Evolutionary conservation across 2,113 vertebrate species (phyloP), one percentile per base, ranked within the genome.

Genomic region (Bucco capensis): DNA sequence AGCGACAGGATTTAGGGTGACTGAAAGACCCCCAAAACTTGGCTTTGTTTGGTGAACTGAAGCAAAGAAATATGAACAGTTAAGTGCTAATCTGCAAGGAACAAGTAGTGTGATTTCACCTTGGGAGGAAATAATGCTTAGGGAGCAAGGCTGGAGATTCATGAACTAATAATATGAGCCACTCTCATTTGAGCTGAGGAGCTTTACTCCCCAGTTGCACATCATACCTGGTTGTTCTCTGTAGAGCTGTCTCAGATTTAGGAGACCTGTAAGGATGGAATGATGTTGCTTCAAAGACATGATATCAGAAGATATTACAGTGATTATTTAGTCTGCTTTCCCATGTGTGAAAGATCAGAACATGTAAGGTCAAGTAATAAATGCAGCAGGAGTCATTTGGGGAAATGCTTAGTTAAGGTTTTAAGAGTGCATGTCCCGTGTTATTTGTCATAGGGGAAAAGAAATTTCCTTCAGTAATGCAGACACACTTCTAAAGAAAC

Each of bases 161-260:
- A 23, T 1, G 7, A 47, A 9, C 40, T 28, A 4, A 28, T 1
- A 11, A 37, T 56, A 30, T 0, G 0, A n/a, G 38, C 23, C 4
- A 16, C 51, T 83, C 35, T 42, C 56, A 44, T 46, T 67, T 1
- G 0, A 12, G 1, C 28, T 0, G 0, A 73, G 64, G 33, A 58
- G 22, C 56, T 46, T 37, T 2, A 1, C 19, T 71, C 5, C 65
- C 81, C 83, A 57, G 54, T n/a, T 61, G 14, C 70, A 31, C 37
- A 77, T 71, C 8, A 2, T 93, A 74, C 83, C 83, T 24, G 12
- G 83, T 70, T 31, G 11, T 80, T 51, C 56, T 79, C 21, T 61
- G 57, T 71, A 50, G 64, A 60, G 27, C 54, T 47, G 42, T 56
- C 66, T 60, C 28, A 5, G 24, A 40, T 24, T 7, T 7, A 27